Evolutionary conservation across 2,113 vertebrate genomes (phyloP).

Genomic region (Malurus alboscapulatus): DNA sequence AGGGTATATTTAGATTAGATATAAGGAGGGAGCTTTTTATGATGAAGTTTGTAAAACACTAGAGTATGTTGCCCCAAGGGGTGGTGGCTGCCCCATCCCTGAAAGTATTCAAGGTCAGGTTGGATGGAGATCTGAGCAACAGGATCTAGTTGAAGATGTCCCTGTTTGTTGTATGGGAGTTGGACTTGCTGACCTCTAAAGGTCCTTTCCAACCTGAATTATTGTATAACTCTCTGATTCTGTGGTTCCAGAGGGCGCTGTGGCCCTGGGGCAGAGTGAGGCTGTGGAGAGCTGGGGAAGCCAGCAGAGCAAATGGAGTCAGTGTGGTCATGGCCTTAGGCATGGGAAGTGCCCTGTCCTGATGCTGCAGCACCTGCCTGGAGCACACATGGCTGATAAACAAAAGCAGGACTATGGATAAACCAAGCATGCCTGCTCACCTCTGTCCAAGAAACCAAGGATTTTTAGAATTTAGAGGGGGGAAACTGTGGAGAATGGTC

Average conservation of each 20-base stretch:
- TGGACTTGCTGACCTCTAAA: neutral
- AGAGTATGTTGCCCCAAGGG: neutral
- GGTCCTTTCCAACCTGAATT: neutral
- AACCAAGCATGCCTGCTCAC: accelerated
- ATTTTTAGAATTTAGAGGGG: neutral
- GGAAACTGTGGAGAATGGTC: neutral
- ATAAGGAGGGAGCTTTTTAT: neutral
- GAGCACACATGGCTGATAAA: neutral
- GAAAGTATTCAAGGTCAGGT: neutral
- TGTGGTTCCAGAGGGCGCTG: neutral
- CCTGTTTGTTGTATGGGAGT: accelerated
- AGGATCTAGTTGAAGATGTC: neutral
- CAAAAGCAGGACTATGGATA: neutral
- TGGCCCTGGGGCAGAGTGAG: neutral
- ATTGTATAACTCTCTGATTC: neutral
- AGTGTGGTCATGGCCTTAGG: accelerated
- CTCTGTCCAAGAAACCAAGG: neutral
- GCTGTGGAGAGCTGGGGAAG: neutral
- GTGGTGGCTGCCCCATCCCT: neutral
- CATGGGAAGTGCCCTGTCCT: neutral
- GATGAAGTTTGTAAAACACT: neutral
- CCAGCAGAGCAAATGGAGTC: neutral
- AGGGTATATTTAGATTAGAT: neutral
- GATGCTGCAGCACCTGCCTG: neutral
- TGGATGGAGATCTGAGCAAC: neutral